These are phyloP conservation scores for Microcebus lehilahytsara DNA, from an alignment of 2,113 vertebrate genomes.

Conservation along the genomic window DNA sequence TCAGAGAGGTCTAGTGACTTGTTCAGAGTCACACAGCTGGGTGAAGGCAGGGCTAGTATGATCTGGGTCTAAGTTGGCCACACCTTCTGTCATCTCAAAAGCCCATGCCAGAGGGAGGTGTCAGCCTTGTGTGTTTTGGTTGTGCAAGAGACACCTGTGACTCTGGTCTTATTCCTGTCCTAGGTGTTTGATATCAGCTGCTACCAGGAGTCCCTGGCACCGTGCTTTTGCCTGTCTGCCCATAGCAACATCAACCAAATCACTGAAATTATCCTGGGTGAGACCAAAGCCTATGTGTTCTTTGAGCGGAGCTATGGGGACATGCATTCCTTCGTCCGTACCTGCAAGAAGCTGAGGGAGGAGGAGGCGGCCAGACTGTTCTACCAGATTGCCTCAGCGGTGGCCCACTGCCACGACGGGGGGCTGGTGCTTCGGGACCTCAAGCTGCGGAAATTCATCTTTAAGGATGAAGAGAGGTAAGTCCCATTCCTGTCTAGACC, in stretches of 20 bases:
- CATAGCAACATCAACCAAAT: constrained; percentile 99
- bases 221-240: constrained; percentile 95
- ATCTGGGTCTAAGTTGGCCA: neutral
- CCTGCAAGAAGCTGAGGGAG: constrained; percentile 98
- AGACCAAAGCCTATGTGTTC: constrained; percentile 97
- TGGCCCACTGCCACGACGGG: constrained; percentile 98
- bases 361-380: constrained; percentile 98
- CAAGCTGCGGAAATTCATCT: constrained; percentile 98
- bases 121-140: fast-evolving
- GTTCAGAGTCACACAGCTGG: neutral
- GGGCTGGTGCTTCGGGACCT: constrained; percentile 98
- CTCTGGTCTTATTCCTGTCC: constrained; percentile 59
- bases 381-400: constrained; percentile 97
- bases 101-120: neutral
- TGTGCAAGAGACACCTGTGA: constrained; percentile 32
- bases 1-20: neutral
- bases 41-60: neutral
- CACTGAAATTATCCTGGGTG: constrained; percentile 96
- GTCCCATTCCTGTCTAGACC: neutral
- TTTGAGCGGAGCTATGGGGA: constrained; percentile 98
- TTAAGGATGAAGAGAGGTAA: constrained; percentile 98
- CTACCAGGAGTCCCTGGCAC: constrained; percentile 97
- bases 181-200: constrained; percentile 97
- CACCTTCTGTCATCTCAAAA: fast-evolving
- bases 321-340: constrained; percentile 99